Evolutionary conservation across 2,113 vertebrate genomes (phyloP), one percentile per base, ranked within the genome.

Genomic region (Pleuronectes platessa): DNA sequence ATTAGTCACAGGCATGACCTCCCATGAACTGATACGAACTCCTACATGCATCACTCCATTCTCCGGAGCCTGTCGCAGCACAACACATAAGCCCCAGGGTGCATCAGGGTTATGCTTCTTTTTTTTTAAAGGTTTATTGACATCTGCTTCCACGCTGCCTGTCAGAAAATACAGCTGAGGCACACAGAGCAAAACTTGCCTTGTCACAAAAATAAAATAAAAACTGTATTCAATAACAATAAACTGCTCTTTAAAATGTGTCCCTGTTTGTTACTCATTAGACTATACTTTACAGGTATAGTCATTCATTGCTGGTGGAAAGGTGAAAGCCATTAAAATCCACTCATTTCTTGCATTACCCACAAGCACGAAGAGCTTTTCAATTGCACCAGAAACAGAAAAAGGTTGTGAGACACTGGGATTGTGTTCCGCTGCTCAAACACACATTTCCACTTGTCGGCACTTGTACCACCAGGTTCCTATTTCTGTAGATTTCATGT

Each of bases 1-100:
- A 80, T 82, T 87, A 77, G 56, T 65, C 72, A 17, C n/a, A 62
- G 40, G 62, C 73, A 60, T 55, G 61, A 71, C 69, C 79, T 61
- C n/a, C 55, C n/a, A 21, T 45, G 24, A 74, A 61, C 26, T 26
- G 15, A 55, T 21, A 13, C 60, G 20, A 71, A 26, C 20, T n/a
- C 3, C 54, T 71, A 55, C 26, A 68, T 5, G 20, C 51, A 37
- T 72, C 42, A 23, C 23, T 60, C 14, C 49, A 10, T 10, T 42
- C 40, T 49, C 55, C 7, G 7, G 24, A 10, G 27, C 15, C 11
- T 62, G 40, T 21, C 26, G 4, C 31, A 47, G 42, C 60, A 66
- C 26, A 69, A n/a, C 8, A 49, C 47, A 42, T 15, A 18, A 40
- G 42, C 68, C 60, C 18, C 4, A 20, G 37, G 61, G n/a, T 55